phyloP scores from a whole-genome alignment of 2,113 vertebrate species.

The western clawed frog (Xenopus tropicalis) region DNA sequence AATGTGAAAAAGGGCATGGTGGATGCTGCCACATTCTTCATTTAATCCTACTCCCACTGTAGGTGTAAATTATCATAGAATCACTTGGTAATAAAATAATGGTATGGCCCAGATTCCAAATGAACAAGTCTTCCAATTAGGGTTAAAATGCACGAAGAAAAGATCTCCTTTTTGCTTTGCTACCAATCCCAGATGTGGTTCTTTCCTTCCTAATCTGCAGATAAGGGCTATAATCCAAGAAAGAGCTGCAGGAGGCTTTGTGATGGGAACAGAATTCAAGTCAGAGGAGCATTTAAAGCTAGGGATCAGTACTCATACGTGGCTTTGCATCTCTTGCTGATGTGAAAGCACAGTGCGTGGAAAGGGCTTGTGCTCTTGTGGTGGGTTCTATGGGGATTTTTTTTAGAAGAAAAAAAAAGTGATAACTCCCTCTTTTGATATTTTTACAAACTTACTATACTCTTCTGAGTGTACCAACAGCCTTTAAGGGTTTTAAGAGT shows the following conservation, averaged over 20 bases:
- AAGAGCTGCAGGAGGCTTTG: slow-evolving; percentile 31
- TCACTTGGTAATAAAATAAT: no score
- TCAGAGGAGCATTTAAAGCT: slow-evolving; percentile 30
- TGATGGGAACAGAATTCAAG: slow-evolving; percentile 15
- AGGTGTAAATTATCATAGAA: no score
- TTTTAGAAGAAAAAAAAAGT: not conserved
- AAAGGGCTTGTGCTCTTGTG: slow-evolving; percentile 11
- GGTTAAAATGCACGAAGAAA: not conserved
- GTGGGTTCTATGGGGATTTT: slow-evolving; percentile 23
- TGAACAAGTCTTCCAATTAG: not conserved
- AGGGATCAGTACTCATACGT: slow-evolving; percentile 25
- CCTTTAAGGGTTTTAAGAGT: no score
- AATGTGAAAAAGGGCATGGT: no score
- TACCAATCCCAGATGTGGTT: slow-evolving; percentile 20
- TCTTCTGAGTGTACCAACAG: no score
- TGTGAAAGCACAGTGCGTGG: slow-evolving; percentile 26
- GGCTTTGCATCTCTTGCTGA: slow-evolving; percentile 33
- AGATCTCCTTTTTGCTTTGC: not conserved
- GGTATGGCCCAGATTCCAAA: no score
- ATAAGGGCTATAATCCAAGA: slow-evolving; percentile 31
- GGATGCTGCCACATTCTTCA: no score
- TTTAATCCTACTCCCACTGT: no score
- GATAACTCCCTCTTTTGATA: no score
- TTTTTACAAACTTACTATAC: no score
- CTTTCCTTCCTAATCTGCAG: slow-evolving; percentile 37